A percentile compares a stretch with the other conserved stretches of the same genome.
These are phyloP conservation scores for Sthenelais limicola DNA, from an alignment of 2,888 invertebrate species.

Conservation along the genomic window DNA sequence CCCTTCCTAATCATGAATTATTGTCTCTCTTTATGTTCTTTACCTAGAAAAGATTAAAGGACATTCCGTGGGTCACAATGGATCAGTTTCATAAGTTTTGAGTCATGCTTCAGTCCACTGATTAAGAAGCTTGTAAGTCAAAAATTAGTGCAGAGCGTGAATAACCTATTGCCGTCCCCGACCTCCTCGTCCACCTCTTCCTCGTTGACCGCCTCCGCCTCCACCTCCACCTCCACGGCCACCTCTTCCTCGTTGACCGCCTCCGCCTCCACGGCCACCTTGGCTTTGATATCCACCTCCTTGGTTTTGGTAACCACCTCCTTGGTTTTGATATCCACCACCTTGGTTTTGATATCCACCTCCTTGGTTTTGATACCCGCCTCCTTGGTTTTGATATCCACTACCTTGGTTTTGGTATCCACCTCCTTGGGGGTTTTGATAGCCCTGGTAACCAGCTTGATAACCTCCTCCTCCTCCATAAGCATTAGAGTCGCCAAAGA, in stretches of 20 bases:
- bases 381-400: conserved; percentile 42
- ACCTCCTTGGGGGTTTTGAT: conserved; percentile 38
- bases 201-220: neutral
- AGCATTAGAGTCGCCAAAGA: too few species aligned
- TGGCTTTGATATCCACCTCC: conserved; percentile 34
- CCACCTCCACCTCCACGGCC: conserved; percentile 43
- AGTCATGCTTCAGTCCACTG: too few species aligned
- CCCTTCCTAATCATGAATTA: too few species aligned
- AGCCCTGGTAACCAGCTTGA: conserved; percentile 28
- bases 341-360: conserved; percentile 37
- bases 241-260: conserved; percentile 32
- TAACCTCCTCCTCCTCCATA: conserved; percentile 36
- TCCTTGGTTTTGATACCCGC: conserved; percentile 42
- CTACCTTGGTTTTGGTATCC: conserved; percentile 44
- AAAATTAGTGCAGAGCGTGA: too few species aligned
- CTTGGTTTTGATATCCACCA: neutral
- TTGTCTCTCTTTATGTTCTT: too few species aligned
- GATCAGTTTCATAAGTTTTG: too few species aligned
- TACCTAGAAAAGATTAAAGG: too few species aligned
- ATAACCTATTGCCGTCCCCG: conserved; percentile 28
- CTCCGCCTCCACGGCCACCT: conserved; percentile 35
- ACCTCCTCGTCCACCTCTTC: conserved; percentile 2
- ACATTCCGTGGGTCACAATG: too few species aligned
- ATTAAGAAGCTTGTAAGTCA: too few species aligned
- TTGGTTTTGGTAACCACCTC: conserved; percentile 43